These are phyloP conservation scores for Gorsachius goisagi DNA, from an alignment of 2,113 vertebrate genomes.

Conservation along the genomic window DNA sequence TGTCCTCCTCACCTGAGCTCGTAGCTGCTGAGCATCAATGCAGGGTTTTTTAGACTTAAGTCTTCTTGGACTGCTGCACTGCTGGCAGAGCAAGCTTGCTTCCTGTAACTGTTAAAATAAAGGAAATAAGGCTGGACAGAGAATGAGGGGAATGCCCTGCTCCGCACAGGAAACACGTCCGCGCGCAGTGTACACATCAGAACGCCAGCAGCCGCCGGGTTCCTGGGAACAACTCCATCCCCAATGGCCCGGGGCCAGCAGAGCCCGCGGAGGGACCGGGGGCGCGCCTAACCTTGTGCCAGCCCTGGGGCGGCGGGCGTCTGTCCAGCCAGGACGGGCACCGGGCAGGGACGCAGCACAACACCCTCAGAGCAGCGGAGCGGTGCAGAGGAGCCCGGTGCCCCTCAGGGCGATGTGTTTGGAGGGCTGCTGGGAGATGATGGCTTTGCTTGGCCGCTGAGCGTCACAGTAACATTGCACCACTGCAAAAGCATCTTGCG, in stretches of 20 bases:
- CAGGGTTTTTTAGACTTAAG: accelerated
- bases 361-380: accelerated
- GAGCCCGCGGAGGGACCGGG: accelerated
- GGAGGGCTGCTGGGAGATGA: no score
- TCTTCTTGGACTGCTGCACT: accelerated
- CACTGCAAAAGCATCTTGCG: accelerated
- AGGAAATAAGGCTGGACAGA: not conserved
- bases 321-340: accelerated
- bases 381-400: accelerated
- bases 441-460: accelerated
- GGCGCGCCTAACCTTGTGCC: accelerated
- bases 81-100: not conserved
- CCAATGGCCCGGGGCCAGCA: accelerated
- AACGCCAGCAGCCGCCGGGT: accelerated
- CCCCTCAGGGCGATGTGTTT: accelerated
- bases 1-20: not conserved
- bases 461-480: not conserved
- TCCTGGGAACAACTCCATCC: not conserved
- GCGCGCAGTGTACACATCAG: accelerated
- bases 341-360: not conserved
- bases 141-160: not conserved
- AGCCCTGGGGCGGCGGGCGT: accelerated
- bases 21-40: not conserved
- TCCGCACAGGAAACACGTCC: not conserved
- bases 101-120: not conserved